phyloP scores from a whole-genome alignment of 2,113 vertebrate species.

The Upupa epops region DNA sequence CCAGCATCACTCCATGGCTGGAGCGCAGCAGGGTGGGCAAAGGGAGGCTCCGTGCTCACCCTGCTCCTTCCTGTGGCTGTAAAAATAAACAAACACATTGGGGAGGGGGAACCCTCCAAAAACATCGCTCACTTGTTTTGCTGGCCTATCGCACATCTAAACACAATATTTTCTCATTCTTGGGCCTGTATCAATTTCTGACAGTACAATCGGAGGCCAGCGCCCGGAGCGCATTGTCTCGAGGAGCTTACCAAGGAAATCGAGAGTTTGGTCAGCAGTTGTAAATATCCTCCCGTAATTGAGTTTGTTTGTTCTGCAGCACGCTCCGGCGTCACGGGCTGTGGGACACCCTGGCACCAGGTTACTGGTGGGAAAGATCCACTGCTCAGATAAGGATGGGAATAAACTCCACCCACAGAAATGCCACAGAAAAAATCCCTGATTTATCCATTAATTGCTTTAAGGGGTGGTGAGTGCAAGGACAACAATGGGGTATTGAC shows the following conservation, averaged over 20 bases:
- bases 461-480: constrained; percentile 68
- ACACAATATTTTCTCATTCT: constrained; percentile 73
- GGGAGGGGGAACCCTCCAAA: background rate
- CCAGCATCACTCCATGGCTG: background rate
- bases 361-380: constrained; percentile 82
- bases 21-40: constrained; percentile 10
- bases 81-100: constrained; percentile 73
- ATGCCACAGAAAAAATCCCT: constrained; percentile 68
- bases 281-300: constrained; percentile 81
- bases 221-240: constrained; percentile 70
- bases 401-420: constrained; percentile 78
- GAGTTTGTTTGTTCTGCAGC: constrained; percentile 75
- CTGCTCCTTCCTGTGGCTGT: constrained; percentile 46
- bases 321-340: constrained; percentile 21
- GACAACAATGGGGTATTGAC: constrained; percentile 78
- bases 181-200: constrained; percentile 65
- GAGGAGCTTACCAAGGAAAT: constrained; percentile 75
- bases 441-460: constrained; percentile 78
- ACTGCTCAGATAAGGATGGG: constrained; percentile 77
- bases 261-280: constrained; percentile 72
- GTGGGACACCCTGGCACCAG: constrained; percentile 89
- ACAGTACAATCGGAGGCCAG: constrained; percentile 68
- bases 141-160: constrained; percentile 69
- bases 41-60: constrained; percentile 2
- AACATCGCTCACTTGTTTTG: constrained; percentile 31